Conservation (phyloP, 2,888 invertebrate species). For the Aleiodes leptofemur region DNA sequence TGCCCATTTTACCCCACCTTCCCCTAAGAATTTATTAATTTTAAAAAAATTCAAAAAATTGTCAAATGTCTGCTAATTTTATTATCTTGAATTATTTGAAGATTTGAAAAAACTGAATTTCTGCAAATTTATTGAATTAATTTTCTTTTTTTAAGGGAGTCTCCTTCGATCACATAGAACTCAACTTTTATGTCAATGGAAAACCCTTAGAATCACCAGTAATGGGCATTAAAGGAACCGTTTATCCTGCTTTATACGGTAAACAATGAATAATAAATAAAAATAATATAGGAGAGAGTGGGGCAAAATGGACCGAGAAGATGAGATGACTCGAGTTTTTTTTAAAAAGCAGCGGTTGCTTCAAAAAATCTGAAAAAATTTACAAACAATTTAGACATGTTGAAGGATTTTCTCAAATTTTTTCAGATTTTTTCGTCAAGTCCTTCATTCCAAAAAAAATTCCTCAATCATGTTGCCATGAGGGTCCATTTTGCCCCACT, state of each 20-base stretch:
- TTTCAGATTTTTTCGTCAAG: no score
- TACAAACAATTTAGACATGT: no score
- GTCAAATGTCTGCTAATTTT: neutral
- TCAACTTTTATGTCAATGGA: constrained; percentile 96
- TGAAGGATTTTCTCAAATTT: no score
- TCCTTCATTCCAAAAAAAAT: no score
- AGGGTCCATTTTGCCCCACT: no score
- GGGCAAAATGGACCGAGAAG: no score
- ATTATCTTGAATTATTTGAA: neutral
- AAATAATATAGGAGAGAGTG: no score
- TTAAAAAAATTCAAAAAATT: neutral
- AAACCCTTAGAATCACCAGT: constrained; percentile 90
- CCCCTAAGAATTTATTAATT: constrained; percentile 9
- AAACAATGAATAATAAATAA: constrained; percentile 70
- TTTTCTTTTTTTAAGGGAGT: constrained; percentile 81
- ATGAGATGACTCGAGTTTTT: no score
- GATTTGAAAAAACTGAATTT: neutral
- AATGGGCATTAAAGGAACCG: constrained; percentile 91
- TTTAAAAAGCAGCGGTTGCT: no score
- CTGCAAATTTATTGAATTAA: constrained; percentile 3
- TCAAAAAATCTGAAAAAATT: no score
- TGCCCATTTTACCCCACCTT: no score
- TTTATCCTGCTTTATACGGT: constrained; percentile 96
- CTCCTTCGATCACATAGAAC: constrained; percentile 96
- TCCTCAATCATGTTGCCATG: no score